phyloP scores from a whole-genome alignment of 2,113 vertebrate species.

The Phodopus roborovskii region DNA sequence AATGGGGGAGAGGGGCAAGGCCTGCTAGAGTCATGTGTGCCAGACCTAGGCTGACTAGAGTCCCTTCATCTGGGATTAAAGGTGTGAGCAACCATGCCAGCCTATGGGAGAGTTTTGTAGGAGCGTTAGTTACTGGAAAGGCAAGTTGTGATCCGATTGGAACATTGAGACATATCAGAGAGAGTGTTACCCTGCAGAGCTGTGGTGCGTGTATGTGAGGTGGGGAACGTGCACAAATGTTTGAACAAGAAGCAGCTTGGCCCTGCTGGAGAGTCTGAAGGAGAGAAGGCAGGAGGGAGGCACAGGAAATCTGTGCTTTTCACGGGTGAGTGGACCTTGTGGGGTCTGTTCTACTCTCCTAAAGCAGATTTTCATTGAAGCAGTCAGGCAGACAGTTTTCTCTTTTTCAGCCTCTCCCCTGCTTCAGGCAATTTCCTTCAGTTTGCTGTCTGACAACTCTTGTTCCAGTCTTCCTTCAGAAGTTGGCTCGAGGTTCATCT shows the following conservation, averaged over 20 bases:
- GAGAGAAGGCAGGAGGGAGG: not conserved
- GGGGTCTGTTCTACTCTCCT: slow-evolving; percentile 1
- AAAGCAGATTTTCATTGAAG: slow-evolving; percentile 21
- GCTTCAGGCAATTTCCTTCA: not conserved
- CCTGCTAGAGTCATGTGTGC: not conserved
- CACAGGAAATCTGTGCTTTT: slow-evolving; percentile 38
- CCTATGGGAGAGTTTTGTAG: not conserved
- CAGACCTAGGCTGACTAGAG: not conserved
- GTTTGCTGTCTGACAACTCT: slow-evolving; percentile 40
- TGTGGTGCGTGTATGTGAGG: not conserved
- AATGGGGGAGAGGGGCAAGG: not conserved
- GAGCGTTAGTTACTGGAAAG: not conserved
- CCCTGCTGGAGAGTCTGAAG: slow-evolving; percentile 21
- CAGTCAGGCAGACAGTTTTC: not conserved
- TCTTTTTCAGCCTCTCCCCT: not conserved
- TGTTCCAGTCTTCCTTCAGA: slow-evolving; percentile 41
- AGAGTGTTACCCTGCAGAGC: not conserved
- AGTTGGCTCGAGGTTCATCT: slow-evolving; percentile 42
- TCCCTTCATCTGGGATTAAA: not conserved
- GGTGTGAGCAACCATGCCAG: not conserved
- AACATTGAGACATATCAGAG: not conserved
- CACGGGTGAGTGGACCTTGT: slow-evolving; percentile 1
- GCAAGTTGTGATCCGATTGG: not conserved
- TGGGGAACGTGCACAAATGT: not conserved
- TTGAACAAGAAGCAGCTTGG: not conserved